Evolutionary conservation across 1,140 invertebrate species (phyloP), one percentile per base, ranked within the genome.

Genomic region (Adoxophyes honmai): DNA sequence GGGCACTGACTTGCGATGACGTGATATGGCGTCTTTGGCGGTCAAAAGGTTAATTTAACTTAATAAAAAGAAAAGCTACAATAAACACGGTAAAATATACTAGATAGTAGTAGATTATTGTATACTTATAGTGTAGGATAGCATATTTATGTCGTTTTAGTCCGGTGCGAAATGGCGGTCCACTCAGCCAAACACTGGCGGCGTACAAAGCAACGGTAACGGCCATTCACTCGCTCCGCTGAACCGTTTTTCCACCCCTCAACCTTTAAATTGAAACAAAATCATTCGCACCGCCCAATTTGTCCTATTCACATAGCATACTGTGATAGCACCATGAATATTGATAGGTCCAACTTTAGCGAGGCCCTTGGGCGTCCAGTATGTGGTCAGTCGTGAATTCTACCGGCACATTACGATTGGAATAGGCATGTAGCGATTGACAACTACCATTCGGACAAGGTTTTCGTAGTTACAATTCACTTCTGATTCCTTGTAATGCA

Each of bases 261-360:
- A 75, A 73, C 70, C 72, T 84, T 79, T 78, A 73, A 81, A 81
- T 74, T 81, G 68, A 75, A 80, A 78, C 75, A 78, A 77, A 71
- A 78, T 75, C 59, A 67, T 53, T 73, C 66, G 66, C 60, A 37
- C 39, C 56, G 61, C 59, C 59, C 58, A 67, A 68, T 61, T 64
- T 68, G 53, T 44, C 38, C 34, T 62, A 59, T 70, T 68, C 60
- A 52, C 39, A 51, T 57, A 18, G 14, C 34, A 52, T 42, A 33
- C 18, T 11, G 34, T 52, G 13, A 51, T 52, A 54, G 52, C 13
- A 5, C 21, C 34, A 55, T 37, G 55, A 62, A 57, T 62, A 57
- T 57, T 62, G 55, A 54, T 42, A 57, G 53, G 44, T 57, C 10
- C 60, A 62, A 54, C 42, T 48, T 48, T 28, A 48, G 16, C 16